Evolutionary conservation across 2,797 vertebrate species (phyloP).

Genomic region (Darevskia nairensis): DNA sequence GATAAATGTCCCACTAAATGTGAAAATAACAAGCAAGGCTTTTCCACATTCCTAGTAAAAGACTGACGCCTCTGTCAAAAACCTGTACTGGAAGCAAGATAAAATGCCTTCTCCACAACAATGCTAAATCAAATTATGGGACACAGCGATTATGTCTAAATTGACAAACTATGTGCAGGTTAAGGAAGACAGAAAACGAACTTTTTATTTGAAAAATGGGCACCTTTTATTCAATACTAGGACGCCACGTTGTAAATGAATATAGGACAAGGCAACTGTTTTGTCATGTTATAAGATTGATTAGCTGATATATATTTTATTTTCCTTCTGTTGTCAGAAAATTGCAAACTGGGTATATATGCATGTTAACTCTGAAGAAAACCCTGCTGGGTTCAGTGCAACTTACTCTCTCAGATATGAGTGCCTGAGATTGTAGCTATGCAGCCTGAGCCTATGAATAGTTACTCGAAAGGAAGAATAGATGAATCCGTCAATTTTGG

Average conservation of each 20-base stretch:
- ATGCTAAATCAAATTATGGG: conserved; percentile 26
- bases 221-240: conserved; percentile 5
- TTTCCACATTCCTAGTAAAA: background rate
- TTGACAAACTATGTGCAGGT: conserved; percentile 25
- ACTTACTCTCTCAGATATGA: background rate
- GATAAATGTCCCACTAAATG: background rate
- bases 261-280: background rate
- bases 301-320: background rate
- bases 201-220: conserved; percentile 23
- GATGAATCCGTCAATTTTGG: no score
- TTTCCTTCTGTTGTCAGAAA: background rate
- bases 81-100: conserved; percentile 26
- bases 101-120: conserved; percentile 23
- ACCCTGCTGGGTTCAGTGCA: background rate
- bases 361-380: background rate
- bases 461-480: background rate
- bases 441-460: background rate
- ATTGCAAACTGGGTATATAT: background rate
- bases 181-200: conserved; percentile 23
- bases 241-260: conserved; percentile 3
- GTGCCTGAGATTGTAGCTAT: background rate
- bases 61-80: conserved; percentile 10
- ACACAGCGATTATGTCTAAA: conserved; percentile 23
- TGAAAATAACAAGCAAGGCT: background rate
- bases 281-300: conserved; percentile 2